Percentiles rank a stretch among this genome's conserved stretches.
phyloP scores from a whole-genome alignment of 2,888 invertebrate species.

The Drosophila meridionalis region DNA sequence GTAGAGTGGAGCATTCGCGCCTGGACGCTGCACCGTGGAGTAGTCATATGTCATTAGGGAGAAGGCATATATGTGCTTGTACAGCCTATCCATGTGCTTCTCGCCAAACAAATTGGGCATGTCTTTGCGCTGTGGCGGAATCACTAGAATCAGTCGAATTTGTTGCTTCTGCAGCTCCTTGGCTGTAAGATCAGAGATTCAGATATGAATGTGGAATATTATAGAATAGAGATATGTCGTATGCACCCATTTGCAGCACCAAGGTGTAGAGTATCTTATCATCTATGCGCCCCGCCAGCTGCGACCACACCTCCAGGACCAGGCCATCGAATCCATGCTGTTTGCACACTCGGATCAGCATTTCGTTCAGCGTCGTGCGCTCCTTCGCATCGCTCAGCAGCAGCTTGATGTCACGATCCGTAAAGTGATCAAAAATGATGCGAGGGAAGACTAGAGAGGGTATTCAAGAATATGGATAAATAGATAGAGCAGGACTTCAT shows the following conservation, averaged over 20 bases:
- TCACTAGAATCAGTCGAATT: conserved; percentile 90
- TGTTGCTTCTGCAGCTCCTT: conserved; percentile 86
- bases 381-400: conserved; percentile 90
- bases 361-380: conserved; percentile 88
- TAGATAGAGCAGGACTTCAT: neutral
- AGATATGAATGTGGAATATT: neutral
- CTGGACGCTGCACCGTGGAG: conserved; percentile 92
- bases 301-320: conserved; percentile 96
- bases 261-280: conserved; percentile 87
- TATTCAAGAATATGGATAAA: neutral
- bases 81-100: conserved; percentile 91
- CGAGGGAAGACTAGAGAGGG: conserved; percentile 92
- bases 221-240: no score
- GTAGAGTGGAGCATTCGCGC: conserved; percentile 94
- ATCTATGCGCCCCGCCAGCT: conserved; percentile 89
- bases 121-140: conserved; percentile 89
- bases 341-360: conserved; percentile 89
- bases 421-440: conserved; percentile 95
- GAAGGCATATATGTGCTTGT: conserved; percentile 92
- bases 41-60: conserved; percentile 99
- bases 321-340: conserved; percentile 94
- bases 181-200: conserved; percentile 82
- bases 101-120: conserved; percentile 89
- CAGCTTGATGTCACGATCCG: conserved; percentile 89
- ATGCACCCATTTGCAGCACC: conserved; percentile 87